Percentiles rank a stretch among this genome's conserved stretches.
phyloP scores from a whole-genome alignment of 2,797 vertebrate genomes.

The Siniperca undulata region DNA sequence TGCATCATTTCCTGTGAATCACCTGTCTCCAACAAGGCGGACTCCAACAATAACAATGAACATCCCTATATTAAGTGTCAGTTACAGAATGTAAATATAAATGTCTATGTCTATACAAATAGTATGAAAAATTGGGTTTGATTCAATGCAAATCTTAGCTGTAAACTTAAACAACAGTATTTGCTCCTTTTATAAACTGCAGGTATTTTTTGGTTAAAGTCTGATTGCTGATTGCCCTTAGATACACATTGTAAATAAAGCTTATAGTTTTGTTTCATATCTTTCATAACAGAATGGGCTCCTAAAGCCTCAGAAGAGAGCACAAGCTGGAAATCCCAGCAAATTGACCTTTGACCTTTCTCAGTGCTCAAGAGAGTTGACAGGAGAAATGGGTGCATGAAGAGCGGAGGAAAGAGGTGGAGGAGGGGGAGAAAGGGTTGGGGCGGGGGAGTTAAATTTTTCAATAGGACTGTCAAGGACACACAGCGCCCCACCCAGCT shows the following conservation, averaged over 20 bases:
- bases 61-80: neutral
- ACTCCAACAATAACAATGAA: neutral
- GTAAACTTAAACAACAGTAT: neutral
- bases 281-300: conserved; percentile 5
- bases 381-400: conserved; percentile 31
- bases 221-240: too few species aligned
- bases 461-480: conserved; percentile 80
- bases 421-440: conserved; percentile 8
- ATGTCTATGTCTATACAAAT: neutral
- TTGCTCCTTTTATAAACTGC: neutral
- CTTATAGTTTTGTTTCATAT: neutral
- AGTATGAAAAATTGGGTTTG: neutral
- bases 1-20: neutral
- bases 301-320: conserved; percentile 23
- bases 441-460: conserved; percentile 70
- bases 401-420: conserved; percentile 9
- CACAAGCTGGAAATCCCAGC: conserved; percentile 44
- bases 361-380: conserved; percentile 47
- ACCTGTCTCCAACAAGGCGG: too few species aligned
- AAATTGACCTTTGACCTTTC: conserved; percentile 64
- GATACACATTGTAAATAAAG: neutral
- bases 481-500: conserved; percentile 45
- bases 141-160: neutral
- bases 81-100: neutral
- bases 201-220: neutral